Conservation (phyloP, 2,888 invertebrate genomes). For the Luperina testacea region DNA sequence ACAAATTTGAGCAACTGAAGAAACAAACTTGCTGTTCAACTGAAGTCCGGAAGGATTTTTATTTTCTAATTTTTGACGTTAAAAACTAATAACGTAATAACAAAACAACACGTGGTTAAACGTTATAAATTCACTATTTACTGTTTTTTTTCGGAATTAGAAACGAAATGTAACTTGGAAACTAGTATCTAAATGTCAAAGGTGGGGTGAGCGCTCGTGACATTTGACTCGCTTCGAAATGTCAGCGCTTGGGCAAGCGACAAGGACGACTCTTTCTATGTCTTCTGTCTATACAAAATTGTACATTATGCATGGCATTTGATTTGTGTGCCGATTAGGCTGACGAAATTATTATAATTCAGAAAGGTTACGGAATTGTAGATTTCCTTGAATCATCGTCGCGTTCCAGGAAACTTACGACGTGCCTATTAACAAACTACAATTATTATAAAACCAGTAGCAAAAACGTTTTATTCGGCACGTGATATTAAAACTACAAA, state of each 20-base stretch:
- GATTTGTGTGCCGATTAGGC: conserved; percentile 81
- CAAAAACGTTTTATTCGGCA: conserved; percentile 23
- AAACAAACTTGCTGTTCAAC: conserved; percentile 1
- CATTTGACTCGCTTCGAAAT: conserved; percentile 88
- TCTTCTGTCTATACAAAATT: conserved; percentile 83
- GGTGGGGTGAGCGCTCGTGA: conserved; percentile 87
- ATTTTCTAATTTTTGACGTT: background rate
- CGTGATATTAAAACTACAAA: background rate
- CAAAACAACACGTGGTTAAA: conserved; percentile 45
- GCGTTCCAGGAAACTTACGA: conserved; percentile 78
- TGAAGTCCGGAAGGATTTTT: conserved; percentile 28
- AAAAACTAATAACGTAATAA: conserved; percentile 31
- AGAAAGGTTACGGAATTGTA: conserved; percentile 85
- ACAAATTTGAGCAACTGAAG: background rate
- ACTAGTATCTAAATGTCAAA: conserved; percentile 82
- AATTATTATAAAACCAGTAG: conserved; percentile 60
- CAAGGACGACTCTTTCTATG: conserved; percentile 90
- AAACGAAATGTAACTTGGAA: conserved; percentile 83
- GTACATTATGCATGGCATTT: conserved; percentile 88
- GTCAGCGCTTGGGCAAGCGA: conserved; percentile 89
- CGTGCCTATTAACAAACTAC: conserved; percentile 67
- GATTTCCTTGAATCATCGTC: conserved; percentile 85
- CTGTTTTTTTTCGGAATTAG: conserved; percentile 76
- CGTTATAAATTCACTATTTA: conserved; percentile 62
- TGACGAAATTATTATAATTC: conserved; percentile 87